Conservation (phyloP, 2,888 invertebrate genomes). For the Schizotus pectinicornis region DNA sequence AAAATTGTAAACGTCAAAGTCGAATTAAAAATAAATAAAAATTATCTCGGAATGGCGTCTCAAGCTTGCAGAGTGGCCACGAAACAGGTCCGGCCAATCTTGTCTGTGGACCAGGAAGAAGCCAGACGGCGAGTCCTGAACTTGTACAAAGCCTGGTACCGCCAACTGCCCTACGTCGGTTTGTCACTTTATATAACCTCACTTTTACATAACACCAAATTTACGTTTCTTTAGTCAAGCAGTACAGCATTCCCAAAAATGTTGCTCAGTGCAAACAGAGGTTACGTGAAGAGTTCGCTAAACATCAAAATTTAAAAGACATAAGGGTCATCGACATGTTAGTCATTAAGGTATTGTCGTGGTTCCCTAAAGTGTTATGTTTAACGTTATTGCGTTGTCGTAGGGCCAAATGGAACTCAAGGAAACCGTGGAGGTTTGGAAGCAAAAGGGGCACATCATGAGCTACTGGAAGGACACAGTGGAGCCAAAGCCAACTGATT, state of each 20-base stretch:
- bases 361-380: neutral
- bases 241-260: slow-evolving; percentile 82
- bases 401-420: slow-evolving; percentile 96
- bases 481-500: slow-evolving; percentile 87
- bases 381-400: slow-evolving; percentile 36
- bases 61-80: slow-evolving; percentile 61
- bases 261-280: slow-evolving; percentile 73
- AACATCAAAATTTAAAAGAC: slow-evolving; percentile 78
- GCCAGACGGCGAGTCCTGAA: slow-evolving; percentile 83
- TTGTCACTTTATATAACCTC: slow-evolving; percentile 53
- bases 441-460: slow-evolving; percentile 90
- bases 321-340: slow-evolving; percentile 90
- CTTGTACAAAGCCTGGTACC: slow-evolving; percentile 93
- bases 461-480: slow-evolving; percentile 82
- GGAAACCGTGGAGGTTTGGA: slow-evolving; percentile 86
- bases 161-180: slow-evolving; percentile 87
- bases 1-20: no score
- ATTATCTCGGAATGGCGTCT: slow-evolving; percentile 34
- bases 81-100: slow-evolving; percentile 82
- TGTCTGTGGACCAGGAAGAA: slow-evolving; percentile 79
- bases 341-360: slow-evolving; percentile 79
- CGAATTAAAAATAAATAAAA: no score
- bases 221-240: slow-evolving; percentile 67
- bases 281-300: slow-evolving; percentile 78
- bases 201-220: slow-evolving; percentile 17